Percentiles rank a stretch among this genome's conserved stretches.
These are phyloP conservation scores for Percina caprodes DNA, from an alignment of 2,113 vertebrate genomes.

Conservation along the genomic window DNA sequence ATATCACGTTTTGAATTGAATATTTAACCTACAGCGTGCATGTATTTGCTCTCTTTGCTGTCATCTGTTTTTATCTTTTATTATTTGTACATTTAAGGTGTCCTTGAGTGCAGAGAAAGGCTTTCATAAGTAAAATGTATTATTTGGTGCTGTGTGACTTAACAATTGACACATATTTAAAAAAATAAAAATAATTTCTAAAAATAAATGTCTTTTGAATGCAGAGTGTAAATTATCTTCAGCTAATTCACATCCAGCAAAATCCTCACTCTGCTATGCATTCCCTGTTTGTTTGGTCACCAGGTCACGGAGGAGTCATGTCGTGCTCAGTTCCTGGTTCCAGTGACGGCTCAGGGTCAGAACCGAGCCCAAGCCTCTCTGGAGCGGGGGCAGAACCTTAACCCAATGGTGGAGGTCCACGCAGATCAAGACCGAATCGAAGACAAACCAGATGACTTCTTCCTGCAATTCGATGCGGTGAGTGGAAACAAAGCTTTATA, in stretches of 20 bases:
- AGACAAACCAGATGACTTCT: constrained; percentile 90
- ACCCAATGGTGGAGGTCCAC: constrained; percentile 96
- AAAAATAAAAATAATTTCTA: background rate
- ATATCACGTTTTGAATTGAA: background rate
- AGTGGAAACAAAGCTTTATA: constrained; percentile 53
- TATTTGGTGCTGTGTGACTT: background rate
- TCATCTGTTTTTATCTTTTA: no score
- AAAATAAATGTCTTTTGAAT: background rate
- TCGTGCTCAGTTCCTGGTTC: constrained; percentile 92
- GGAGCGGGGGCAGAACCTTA: constrained; percentile 93
- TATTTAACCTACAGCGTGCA: background rate
- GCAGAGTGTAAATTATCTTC: background rate
- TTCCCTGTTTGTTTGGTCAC: background rate
- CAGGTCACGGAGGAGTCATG: constrained; percentile 90
- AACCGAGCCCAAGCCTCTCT: constrained; percentile 91
- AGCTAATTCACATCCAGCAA: background rate
- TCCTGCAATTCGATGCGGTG: constrained; percentile 92
- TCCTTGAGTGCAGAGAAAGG: no score
- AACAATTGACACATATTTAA: background rate
- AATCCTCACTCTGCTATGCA: background rate
- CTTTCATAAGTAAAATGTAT: no score
- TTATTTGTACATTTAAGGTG: no score
- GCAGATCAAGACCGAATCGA: constrained; percentile 86
- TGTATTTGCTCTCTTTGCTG: background rate
- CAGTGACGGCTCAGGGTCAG: constrained; percentile 83